Conservation (phyloP, 1,140 invertebrate species). For the Brachionus calyciflorus region DNA sequence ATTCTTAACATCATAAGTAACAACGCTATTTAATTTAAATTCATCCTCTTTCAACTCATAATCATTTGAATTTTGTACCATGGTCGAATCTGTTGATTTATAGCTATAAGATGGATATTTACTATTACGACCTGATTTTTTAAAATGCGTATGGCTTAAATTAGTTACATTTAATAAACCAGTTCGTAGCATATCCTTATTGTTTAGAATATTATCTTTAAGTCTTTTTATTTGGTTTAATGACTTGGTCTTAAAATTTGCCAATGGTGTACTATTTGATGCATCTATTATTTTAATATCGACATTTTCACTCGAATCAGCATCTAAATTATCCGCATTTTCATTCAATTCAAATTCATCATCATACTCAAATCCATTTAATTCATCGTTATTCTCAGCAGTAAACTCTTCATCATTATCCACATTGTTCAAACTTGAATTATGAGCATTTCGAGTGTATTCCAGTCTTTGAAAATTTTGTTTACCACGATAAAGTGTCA, state of each 20-base stretch:
- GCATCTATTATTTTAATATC: slow-evolving; percentile 27
- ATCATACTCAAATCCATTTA: slow-evolving; percentile 31
- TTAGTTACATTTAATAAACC: slow-evolving; percentile 24
- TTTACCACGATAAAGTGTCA: slow-evolving; percentile 25
- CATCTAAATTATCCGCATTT: not conserved
- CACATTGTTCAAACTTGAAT: slow-evolving; percentile 13
- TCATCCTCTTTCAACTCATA: not conserved
- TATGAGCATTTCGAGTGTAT: not conserved
- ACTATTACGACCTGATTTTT: not conserved
- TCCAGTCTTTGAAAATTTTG: slow-evolving; percentile 14
- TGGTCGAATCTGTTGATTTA: slow-evolving; percentile 32
- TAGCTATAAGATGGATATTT: slow-evolving; percentile 27
- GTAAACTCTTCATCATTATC: not conserved
- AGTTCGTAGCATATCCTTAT: not conserved
- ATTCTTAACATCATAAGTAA: slow-evolving; percentile 36
- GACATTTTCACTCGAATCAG: slow-evolving; percentile 8
- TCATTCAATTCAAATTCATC: slow-evolving; percentile 31
- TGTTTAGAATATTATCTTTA: not conserved
- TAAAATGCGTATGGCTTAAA: slow-evolving; percentile 24
- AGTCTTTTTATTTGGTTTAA: slow-evolving; percentile 17
- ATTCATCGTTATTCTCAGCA: slow-evolving; percentile 20
- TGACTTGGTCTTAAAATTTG: slow-evolving; percentile 2
- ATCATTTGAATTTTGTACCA: not conserved
- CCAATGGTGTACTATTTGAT: not conserved
- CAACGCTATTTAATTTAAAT: slow-evolving; percentile 1